Evolutionary conservation across 2,888 invertebrate species (phyloP).

Genomic region (Stenchaetothrips biformis): DNA sequence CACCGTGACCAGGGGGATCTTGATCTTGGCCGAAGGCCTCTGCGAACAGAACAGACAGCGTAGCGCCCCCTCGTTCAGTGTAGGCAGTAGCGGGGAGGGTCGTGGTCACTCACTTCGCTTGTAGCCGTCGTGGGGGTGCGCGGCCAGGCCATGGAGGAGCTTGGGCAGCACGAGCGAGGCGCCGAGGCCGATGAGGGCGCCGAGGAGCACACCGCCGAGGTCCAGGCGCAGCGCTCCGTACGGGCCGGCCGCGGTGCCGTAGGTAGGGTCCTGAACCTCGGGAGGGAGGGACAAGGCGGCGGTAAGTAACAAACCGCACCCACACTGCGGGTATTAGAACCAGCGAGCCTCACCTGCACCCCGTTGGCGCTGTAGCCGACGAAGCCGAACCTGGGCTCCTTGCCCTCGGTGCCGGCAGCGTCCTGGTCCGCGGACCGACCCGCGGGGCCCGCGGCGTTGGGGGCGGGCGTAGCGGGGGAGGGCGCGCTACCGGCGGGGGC

Average conservation of each 20-base stretch:
- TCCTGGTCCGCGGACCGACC: slow-evolving; percentile 7
- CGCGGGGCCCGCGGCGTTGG: neutral
- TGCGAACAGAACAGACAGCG: slow-evolving; percentile 27
- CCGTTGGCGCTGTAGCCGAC: slow-evolving; percentile 45
- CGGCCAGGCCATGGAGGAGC: slow-evolving; percentile 65
- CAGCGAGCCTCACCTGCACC: slow-evolving; percentile 30
- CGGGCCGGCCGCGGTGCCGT: slow-evolving; percentile 46
- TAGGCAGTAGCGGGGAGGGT: no score
- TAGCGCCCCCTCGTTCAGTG: slow-evolving; percentile 31
- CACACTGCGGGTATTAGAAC: no score
- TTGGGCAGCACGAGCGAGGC: slow-evolving; percentile 76
- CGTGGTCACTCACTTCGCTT: slow-evolving; percentile 60
- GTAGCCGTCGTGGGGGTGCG: slow-evolving; percentile 57
- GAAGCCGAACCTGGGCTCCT: slow-evolving; percentile 47
- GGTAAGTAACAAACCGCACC: slow-evolving; percentile 13
- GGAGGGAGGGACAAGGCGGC: slow-evolving; percentile 7
- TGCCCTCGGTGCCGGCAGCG: slow-evolving; percentile 17
- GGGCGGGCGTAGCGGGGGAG: neutral
- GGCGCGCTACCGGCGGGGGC: neutral
- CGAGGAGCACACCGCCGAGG: slow-evolving; percentile 73
- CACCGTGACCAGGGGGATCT: no score
- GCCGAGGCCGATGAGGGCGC: slow-evolving; percentile 74
- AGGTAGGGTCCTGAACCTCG: slow-evolving; percentile 32
- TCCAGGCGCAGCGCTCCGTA: slow-evolving; percentile 75
- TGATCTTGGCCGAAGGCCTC: neutral